Percentiles rank a stretch among this genome's conserved stretches.
Conservation (phyloP, 2,797 vertebrate species). For the Brotula barbata region DNA sequence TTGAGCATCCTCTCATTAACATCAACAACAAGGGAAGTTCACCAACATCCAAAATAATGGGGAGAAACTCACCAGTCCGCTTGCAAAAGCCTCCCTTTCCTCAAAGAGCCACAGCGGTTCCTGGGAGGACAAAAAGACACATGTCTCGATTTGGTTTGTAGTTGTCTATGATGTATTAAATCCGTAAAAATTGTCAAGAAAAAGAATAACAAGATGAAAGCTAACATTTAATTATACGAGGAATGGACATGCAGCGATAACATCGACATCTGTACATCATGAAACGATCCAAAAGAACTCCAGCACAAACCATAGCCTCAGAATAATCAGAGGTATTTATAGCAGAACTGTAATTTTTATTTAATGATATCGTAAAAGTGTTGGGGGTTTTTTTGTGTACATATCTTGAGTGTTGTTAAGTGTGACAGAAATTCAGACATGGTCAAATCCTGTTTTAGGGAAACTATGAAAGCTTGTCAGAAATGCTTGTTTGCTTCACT, state of each 20-base stretch:
- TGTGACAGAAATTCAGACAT: background rate
- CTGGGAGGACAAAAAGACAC: slow-evolving; percentile 1
- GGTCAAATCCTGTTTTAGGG: background rate
- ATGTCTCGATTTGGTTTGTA: too few relatives aligned
- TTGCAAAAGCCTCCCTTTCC: background rate
- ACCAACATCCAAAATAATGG: background rate
- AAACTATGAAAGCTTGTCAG: background rate
- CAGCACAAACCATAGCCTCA: too few relatives aligned
- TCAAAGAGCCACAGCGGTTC: background rate
- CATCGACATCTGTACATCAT: too few relatives aligned
- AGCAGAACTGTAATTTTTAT: background rate
- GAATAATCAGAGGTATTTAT: too few relatives aligned
- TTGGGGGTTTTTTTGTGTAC: background rate
- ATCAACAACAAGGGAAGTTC: background rate
- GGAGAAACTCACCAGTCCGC: slow-evolving; percentile 3
- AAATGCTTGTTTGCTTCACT: slow-evolving; percentile 10
- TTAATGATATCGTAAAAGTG: too few relatives aligned
- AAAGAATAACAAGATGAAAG: too few relatives aligned
- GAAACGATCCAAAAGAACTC: too few relatives aligned
- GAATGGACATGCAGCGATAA: too few relatives aligned
- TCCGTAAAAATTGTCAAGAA: too few relatives aligned
- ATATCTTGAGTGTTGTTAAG: background rate
- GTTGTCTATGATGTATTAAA: too few relatives aligned
- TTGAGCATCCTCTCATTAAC: slow-evolving; percentile 3
- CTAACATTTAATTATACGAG: too few relatives aligned